phyloP scores from a whole-genome alignment of 2,888 invertebrate species.

The Nomada hirtipes region DNA sequence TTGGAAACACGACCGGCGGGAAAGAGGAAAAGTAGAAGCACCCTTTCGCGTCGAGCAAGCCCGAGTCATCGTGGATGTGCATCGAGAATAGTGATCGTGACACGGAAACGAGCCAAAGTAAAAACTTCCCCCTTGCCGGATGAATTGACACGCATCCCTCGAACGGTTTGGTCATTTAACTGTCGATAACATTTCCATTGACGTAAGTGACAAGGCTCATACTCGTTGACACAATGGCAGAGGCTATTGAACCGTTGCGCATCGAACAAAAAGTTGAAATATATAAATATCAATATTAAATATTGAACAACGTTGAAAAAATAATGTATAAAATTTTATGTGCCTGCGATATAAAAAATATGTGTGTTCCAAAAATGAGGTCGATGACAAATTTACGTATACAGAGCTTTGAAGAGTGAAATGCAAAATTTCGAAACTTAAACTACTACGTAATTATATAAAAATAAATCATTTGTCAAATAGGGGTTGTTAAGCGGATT shows the following conservation, averaged over 20 bases:
- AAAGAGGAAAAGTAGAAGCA: background rate
- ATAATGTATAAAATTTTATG: background rate
- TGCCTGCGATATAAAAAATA: background rate
- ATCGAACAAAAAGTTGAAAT: background rate
- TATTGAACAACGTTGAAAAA: too few species aligned
- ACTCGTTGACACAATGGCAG: background rate
- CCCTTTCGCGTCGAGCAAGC: background rate
- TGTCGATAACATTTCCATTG: constrained; percentile 25
- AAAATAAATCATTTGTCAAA: background rate
- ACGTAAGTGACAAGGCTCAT: constrained; percentile 4
- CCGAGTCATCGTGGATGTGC: background rate
- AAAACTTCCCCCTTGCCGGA: background rate
- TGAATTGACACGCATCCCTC: constrained; percentile 6
- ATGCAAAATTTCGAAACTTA: too few species aligned
- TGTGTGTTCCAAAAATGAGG: background rate
- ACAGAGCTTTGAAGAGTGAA: too few species aligned
- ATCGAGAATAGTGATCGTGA: constrained; percentile 8
- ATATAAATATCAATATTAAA: too few species aligned
- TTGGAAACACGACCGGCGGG: too few species aligned
- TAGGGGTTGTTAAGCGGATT: background rate
- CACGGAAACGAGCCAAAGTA: constrained; percentile 4
- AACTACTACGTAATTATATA: background rate
- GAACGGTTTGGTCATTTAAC: constrained; percentile 24
- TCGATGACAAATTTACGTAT: background rate
- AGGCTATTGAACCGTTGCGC: background rate